Conservation (phyloP, 37 sponge, comb jelly and placozoan genomes). For the Tethya wilhelma region DNA sequence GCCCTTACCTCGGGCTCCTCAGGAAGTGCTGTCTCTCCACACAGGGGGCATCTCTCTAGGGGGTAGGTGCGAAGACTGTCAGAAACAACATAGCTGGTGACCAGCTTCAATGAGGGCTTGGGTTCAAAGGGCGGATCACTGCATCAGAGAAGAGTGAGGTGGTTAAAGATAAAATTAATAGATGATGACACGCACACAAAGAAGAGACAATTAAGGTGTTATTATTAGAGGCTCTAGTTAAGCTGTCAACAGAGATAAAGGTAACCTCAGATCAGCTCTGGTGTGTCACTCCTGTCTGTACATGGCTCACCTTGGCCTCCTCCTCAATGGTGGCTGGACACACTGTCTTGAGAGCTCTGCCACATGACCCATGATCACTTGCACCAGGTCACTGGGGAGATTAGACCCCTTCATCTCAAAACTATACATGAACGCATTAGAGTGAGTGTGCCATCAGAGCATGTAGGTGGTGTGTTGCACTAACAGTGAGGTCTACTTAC, state of each 20-base stretch:
- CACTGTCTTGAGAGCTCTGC: constrained; percentile 80
- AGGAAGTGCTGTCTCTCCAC: constrained; percentile 76
- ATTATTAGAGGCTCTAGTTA: neutral
- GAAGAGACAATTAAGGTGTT: neutral
- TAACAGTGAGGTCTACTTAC: constrained; percentile 34
- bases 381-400: constrained; percentile 69
- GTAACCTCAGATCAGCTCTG: neutral
- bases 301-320: constrained; percentile 62
- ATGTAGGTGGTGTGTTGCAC: neutral
- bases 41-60: constrained; percentile 75
- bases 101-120: constrained; percentile 70
- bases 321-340: constrained; percentile 79
- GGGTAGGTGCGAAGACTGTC: constrained; percentile 74
- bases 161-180: neutral
- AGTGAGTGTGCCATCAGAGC: neutral
- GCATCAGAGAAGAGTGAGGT: neutral
- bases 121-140: constrained; percentile 85
- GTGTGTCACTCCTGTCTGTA: neutral
- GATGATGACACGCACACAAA: neutral
- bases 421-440: neutral
- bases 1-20: constrained; percentile 57
- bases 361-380: constrained; percentile 67
- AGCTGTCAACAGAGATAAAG: neutral
- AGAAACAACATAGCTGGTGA: constrained; percentile 69
- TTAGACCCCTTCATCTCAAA: constrained; percentile 73